These are phyloP conservation scores for Promerops cafer DNA, from an alignment of 2,113 vertebrate genomes.

Conservation along the genomic window DNA sequence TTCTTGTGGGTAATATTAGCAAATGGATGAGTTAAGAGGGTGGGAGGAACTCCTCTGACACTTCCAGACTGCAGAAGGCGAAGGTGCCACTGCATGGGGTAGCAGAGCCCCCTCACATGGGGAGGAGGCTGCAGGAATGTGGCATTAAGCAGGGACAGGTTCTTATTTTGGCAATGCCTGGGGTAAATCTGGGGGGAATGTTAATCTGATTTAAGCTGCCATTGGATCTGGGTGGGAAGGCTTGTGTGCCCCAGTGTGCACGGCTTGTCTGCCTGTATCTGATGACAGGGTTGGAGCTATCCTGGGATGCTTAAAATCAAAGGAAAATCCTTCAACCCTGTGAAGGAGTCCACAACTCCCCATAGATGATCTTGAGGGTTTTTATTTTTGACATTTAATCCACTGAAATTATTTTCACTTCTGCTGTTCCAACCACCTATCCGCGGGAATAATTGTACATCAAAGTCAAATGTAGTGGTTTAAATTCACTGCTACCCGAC, in stretches of 20 bases:
- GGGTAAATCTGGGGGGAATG: background rate
- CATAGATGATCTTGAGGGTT: background rate
- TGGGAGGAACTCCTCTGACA: background rate
- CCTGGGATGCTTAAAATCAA: background rate
- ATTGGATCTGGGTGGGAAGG: background rate
- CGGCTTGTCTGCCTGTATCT: background rate
- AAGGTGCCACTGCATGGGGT: background rate
- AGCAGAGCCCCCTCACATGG: background rate
- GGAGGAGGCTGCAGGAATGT: background rate
- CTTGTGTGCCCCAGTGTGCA: background rate
- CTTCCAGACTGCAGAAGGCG: background rate
- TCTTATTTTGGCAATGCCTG: background rate
- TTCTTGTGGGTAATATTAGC: background rate
- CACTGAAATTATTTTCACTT: background rate
- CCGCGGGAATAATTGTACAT: background rate
- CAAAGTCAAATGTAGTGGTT: background rate
- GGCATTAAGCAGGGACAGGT: background rate
- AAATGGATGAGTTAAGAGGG: background rate
- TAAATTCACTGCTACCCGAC: background rate
- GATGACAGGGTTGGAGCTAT: background rate
- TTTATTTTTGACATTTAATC: background rate
- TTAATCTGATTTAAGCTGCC: background rate
- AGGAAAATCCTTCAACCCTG: background rate
- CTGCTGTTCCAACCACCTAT: background rate
- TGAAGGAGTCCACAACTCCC: background rate